Conservation (phyloP, 2,113 vertebrate genomes). For the Ivindomyrus marchei region DNA sequence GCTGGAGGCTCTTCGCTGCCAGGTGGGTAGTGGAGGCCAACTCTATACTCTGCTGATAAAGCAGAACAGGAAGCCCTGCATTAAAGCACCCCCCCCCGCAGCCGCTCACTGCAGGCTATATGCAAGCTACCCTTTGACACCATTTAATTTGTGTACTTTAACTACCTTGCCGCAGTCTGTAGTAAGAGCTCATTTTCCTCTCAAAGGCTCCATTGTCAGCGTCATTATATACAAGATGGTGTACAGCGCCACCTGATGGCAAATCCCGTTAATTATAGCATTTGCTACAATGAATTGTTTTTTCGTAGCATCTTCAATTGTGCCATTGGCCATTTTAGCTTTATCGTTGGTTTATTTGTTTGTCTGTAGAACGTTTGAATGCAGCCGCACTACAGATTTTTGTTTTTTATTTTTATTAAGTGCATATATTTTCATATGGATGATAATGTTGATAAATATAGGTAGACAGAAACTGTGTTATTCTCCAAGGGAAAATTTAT, state of each 20-base stretch:
- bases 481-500: not conserved
- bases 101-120: not conserved
- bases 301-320: not conserved
- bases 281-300: not conserved
- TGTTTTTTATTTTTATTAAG: not conserved
- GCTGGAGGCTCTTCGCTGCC: conserved; percentile 57
- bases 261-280: not conserved
- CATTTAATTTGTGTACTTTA: not conserved
- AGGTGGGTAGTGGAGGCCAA: conserved; percentile 43
- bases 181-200: not conserved
- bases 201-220: not conserved
- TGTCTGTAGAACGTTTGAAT: not conserved
- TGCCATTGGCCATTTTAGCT: not conserved
- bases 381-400: not conserved
- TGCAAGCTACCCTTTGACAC: not conserved
- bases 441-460: not conserved
- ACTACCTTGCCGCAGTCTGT: not conserved
- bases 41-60: not conserved
- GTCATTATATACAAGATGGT: conserved; percentile 23
- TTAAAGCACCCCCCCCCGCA: not conserved
- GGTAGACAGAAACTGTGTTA: not conserved
- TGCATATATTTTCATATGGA: not conserved
- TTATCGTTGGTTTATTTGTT: not conserved
- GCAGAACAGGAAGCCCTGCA: not conserved
- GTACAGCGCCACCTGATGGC: conserved; percentile 55